Conservation (phyloP, 2,888 invertebrate species). For the Drosophila pseudotalamancana region DNA sequence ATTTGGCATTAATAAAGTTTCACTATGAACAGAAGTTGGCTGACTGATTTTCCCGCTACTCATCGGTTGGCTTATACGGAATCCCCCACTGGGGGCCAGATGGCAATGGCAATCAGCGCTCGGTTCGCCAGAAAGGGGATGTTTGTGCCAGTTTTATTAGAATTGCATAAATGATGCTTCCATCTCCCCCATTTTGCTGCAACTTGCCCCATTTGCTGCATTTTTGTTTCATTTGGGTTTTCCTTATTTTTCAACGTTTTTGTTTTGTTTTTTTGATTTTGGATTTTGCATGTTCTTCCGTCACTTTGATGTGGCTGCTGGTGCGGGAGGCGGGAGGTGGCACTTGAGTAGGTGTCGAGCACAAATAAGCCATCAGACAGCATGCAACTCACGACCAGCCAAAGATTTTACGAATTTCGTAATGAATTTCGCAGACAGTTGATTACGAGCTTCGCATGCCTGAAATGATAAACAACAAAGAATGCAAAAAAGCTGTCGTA, state of each 20-base stretch:
- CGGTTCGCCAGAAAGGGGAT: conserved; percentile 31
- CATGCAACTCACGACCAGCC: neutral
- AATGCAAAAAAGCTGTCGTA: neutral
- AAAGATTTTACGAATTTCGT: conserved; percentile 7
- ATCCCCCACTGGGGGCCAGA: conserved; percentile 4
- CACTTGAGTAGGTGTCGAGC: conserved; percentile 7
- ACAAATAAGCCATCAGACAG: neutral
- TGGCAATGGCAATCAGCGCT: conserved; percentile 41
- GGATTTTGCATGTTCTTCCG: conserved; percentile 31
- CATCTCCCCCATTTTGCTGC: conserved; percentile 1
- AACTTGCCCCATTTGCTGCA: conserved; percentile 6
- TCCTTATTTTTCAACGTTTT: neutral
- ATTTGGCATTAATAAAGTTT: conserved; percentile 27
- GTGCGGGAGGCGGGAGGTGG: neutral
- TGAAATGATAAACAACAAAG: neutral
- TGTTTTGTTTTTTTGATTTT: conserved; percentile 9
- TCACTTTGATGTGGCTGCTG: conserved; percentile 48
- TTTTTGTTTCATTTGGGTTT: neutral
- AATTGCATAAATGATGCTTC: conserved; percentile 48
- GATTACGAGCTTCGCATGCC: neutral
- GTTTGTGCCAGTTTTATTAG: conserved; percentile 62
- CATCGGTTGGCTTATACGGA: conserved; percentile 28
- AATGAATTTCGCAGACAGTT: conserved; percentile 11
- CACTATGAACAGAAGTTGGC: conserved; percentile 14
- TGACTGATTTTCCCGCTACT: conserved; percentile 24